Evolutionary conservation across 1,140 invertebrate species (phyloP).

Genomic region (Nymphalis io): DNA sequence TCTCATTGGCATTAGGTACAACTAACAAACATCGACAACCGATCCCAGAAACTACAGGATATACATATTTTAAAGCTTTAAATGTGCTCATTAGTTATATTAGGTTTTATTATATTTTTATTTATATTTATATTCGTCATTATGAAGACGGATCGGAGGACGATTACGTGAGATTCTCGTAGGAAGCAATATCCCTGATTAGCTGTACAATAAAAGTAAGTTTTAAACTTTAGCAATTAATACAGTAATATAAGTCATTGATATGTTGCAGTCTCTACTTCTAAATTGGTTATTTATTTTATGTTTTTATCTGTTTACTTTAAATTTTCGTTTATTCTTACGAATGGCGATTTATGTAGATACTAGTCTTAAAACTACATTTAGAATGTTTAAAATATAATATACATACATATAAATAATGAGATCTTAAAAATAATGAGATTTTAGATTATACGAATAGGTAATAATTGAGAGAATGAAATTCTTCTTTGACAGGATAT

Average conservation of each 20-base stretch:
- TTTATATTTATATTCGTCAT: slow-evolving; percentile 6
- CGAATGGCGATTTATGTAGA: not conserved
- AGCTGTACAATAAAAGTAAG: slow-evolving; percentile 45
- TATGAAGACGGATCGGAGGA: slow-evolving; percentile 16
- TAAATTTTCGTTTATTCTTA: not conserved
- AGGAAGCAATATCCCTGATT: slow-evolving; percentile 55
- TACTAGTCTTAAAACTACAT: too few relatives aligned
- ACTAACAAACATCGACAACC: not conserved
- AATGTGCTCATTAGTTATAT: slow-evolving; percentile 19
- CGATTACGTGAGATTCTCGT: slow-evolving; percentile 51
- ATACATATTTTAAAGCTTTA: slow-evolving; percentile 33
- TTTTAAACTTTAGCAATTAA: slow-evolving; percentile 50
- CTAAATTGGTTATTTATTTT: slow-evolving; percentile 10
- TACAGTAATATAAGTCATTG: slow-evolving; percentile 50
- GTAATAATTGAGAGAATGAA: not conserved
- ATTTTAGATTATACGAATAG: not conserved
- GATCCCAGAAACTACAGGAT: slow-evolving; percentile 23
- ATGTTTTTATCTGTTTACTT: slow-evolving; percentile 5
- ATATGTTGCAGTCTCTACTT: slow-evolving; percentile 46
- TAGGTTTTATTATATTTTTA: slow-evolving; percentile 21
- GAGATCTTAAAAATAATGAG: too few relatives aligned
- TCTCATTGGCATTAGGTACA: not conserved
- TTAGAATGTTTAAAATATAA: too few relatives aligned
- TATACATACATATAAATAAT: too few relatives aligned
- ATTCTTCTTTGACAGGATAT: not conserved